Evolutionary conservation across 2,888 invertebrate species (phyloP), one percentile per base, ranked within the genome.

Genomic region (Balanococcus diminutus): DNA sequence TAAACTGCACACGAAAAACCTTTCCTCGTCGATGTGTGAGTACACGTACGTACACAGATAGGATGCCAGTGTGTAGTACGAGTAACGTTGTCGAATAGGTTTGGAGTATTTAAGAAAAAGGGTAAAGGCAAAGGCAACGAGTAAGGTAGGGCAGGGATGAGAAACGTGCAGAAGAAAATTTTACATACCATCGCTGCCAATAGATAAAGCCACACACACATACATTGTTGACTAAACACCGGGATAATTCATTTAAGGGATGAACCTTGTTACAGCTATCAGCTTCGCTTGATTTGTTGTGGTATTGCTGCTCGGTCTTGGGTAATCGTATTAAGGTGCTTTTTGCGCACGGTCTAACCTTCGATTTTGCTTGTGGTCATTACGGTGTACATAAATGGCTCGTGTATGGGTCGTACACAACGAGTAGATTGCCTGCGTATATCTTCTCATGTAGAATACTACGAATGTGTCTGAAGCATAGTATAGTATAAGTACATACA

Each of bases 221-320:
- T 22, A 75, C 81, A 81, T 32, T 36, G 81, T 81, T 81, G 81
- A 81, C 81, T 81, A 81, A 81, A 81, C 81, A 81, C 81, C 19
- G 81, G 81, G 81, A 81, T 81, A 81, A 81, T 81, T 81, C 81
- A 81, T 81, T 81, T 81, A 81, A 81, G 81, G 39, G 42, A 36
- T 81, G 81, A 81, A 81, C 81, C 81, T 81, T 81, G 81, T 81
- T 81, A 81, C 42, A 81, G 81, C 81, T 81, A 81, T 81, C 81
- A 81, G 81, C 81, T 81, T 25, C 81, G 81, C 81, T 81, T 42
- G 81, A 81, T 39, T 81, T 81, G 81, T 81, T 81, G 81, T 81
- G 72, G 72, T 31, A 72, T 72, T 61, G 19, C 61, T 25, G 42
- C 61, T 61, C 61, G 61, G 61, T 31, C 56, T 22, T 56, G 8